Evolutionary conservation across 1,140 invertebrate genomes (phyloP).

Genomic region (Cotesia vestalis): DNA sequence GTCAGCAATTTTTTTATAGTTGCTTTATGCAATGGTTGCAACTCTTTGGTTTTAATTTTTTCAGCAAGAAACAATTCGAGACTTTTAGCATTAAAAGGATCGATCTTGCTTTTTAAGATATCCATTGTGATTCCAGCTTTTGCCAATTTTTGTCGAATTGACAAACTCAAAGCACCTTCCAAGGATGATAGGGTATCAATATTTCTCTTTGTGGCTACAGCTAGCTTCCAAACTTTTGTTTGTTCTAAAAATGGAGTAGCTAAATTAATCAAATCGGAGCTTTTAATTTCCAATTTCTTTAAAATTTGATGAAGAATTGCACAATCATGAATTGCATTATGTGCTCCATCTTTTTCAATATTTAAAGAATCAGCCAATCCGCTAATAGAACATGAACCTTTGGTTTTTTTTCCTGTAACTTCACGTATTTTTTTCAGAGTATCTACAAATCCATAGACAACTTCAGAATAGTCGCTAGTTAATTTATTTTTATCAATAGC

Average conservation of each 20-base stretch:
- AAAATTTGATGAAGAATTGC: slow-evolving; percentile 6
- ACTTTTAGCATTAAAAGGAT: not conserved
- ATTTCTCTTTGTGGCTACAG: not conserved
- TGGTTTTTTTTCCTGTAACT: not conserved
- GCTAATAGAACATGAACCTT: slow-evolving; percentile 3
- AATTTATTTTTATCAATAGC: slow-evolving; percentile 27
- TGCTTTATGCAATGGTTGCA: slow-evolving; percentile 6
- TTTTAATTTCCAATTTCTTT: not conserved
- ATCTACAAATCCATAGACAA: slow-evolving; percentile 37
- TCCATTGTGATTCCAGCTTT: not conserved
- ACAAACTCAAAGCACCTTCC: not conserved
- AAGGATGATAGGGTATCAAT: not conserved
- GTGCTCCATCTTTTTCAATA: not conserved
- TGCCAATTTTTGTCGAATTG: not conserved
- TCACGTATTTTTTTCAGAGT: slow-evolving; percentile 21
- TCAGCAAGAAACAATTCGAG: not conserved
- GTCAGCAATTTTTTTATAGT: not conserved
- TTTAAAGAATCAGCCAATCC: not conserved
- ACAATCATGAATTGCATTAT: slow-evolving; percentile 11
- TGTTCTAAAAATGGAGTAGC: not conserved
- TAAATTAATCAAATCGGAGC: not conserved
- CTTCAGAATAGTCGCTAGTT: slow-evolving; percentile 29
- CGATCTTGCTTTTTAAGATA: not conserved
- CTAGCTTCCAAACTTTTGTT: not conserved
- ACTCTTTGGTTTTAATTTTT: slow-evolving; percentile 4